Evolutionary conservation across 1,140 invertebrate genomes (phyloP).

Genomic region (Hydropsyche tenuis): DNA sequence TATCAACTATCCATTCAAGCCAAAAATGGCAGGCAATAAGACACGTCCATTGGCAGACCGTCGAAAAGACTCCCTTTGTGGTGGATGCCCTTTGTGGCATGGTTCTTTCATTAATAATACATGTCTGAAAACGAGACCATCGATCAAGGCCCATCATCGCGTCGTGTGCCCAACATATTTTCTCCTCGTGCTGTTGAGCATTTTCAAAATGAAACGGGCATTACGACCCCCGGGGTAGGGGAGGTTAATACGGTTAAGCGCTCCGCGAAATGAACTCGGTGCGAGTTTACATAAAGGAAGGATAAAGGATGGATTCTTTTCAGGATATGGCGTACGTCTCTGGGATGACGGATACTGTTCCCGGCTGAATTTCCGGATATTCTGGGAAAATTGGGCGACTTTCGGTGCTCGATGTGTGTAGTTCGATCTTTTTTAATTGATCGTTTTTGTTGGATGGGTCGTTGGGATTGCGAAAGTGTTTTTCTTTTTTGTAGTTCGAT

Average conservation of each 20-base stretch:
- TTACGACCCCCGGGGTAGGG: neutral
- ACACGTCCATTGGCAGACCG: too few relatives aligned
- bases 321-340: neutral
- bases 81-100: neutral
- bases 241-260: conserved; percentile 16
- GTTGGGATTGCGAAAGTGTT: too few relatives aligned
- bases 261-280: neutral
- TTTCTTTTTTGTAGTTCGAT: too few relatives aligned
- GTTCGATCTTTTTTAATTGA: too few relatives aligned
- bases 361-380: too few relatives aligned
- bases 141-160: neutral
- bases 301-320: conserved; percentile 16
- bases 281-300: conserved; percentile 4
- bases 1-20: too few relatives aligned
- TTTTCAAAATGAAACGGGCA: conserved; percentile 12
- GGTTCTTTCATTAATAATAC: conserved; percentile 19
- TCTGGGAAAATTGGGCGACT: too few relatives aligned
- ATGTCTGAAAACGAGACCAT: conserved; percentile 11
- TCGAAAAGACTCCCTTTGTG: too few relatives aligned
- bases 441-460: too few relatives aligned
- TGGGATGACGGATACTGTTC: neutral
- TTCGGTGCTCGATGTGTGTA: too few relatives aligned
- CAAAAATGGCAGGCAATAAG: too few relatives aligned
- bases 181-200: neutral
- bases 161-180: neutral